A percentile compares a stretch with the other conserved stretches of the same genome.
phyloP scores from a whole-genome alignment of 2,888 invertebrate species.

The Epinotia bilunana region DNA sequence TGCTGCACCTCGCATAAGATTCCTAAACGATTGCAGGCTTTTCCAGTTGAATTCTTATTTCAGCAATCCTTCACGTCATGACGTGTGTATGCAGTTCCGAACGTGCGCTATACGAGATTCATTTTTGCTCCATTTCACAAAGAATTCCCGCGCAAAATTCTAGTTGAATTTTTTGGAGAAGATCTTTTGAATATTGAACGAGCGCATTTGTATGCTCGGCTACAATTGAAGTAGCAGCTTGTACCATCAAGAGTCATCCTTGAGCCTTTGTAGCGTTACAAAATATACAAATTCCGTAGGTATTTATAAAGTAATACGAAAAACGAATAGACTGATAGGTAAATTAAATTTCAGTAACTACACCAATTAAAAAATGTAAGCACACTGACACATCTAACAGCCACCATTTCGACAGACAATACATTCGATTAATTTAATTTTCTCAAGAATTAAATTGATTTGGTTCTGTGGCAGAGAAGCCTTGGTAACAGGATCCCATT shows the following conservation, averaged over 20 bases:
- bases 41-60: background rate
- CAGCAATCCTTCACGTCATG: background rate
- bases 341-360: background rate
- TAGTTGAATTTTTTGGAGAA: constrained; percentile 24
- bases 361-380: too few species aligned
- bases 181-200: constrained; percentile 37
- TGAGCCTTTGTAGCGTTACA: background rate
- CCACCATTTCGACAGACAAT: too few species aligned
- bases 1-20: background rate
- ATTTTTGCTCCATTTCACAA: constrained; percentile 10
- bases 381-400: too few species aligned
- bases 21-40: background rate
- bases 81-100: background rate
- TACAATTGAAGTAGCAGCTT: constrained; percentile 26
- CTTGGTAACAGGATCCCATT: too few species aligned
- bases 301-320: background rate
- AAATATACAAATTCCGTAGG: background rate
- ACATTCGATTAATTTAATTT: too few species aligned
- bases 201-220: constrained; percentile 30
- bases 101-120: constrained; percentile 5
- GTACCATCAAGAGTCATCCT: constrained; percentile 3
- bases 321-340: background rate
- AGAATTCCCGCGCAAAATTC: constrained; percentile 23
- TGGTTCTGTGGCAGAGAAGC: too few species aligned
- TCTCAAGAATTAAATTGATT: too few species aligned